phyloP scores from a whole-genome alignment of 2,888 invertebrate species.

The Mesoligia furuncula region DNA sequence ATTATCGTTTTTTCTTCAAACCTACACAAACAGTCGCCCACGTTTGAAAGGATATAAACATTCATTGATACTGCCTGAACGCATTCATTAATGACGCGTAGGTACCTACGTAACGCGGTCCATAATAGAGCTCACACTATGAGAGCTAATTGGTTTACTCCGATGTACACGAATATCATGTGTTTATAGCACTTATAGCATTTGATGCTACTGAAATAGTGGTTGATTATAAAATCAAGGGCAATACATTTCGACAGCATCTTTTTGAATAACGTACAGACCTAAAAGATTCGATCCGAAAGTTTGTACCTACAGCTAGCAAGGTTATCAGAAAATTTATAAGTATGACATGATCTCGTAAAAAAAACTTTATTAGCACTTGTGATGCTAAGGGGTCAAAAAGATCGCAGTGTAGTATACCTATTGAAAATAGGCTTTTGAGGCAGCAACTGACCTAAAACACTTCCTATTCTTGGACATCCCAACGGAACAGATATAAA shows the following conservation, averaged over 20 bases:
- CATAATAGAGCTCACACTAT: slow-evolving; percentile 12
- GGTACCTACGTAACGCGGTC: slow-evolving; percentile 16
- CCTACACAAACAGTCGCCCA: slow-evolving; percentile 33
- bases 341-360: background rate
- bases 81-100: slow-evolving; percentile 52
- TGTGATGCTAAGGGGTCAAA: background rate
- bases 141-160: slow-evolving; percentile 20
- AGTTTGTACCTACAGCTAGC: background rate
- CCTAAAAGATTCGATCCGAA: background rate
- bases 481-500: slow-evolving; percentile 29
- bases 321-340: slow-evolving; percentile 1
- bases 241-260: background rate
- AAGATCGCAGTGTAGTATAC: background rate
- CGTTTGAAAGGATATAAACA: slow-evolving; percentile 49
- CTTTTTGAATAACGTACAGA: slow-evolving; percentile 3
- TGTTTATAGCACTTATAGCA: background rate
- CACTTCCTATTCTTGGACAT: slow-evolving; percentile 28
- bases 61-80: slow-evolving; percentile 56
- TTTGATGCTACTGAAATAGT: background rate
- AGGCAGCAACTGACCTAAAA: slow-evolving; percentile 28
- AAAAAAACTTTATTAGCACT: background rate
- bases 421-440: slow-evolving; percentile 3
- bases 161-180: slow-evolving; percentile 16
- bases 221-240: background rate
- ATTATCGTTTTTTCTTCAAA: slow-evolving; percentile 48